phyloP scores from a whole-genome alignment of 2,797 vertebrate species.

The Cynodonichthys magdalenae region DNA sequence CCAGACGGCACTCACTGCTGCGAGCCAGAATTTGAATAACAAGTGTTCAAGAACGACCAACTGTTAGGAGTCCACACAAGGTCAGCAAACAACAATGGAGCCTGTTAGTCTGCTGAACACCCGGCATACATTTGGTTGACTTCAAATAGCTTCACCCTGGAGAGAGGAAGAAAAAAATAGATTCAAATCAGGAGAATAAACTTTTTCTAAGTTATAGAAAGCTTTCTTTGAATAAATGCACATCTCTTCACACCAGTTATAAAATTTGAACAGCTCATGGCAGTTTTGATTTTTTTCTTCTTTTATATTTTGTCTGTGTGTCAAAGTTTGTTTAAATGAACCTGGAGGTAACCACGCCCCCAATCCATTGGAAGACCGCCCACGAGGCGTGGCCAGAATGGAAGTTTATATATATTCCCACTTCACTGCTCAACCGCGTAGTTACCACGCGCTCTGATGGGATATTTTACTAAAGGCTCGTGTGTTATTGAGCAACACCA shows the following conservation, averaged over 20 bases:
- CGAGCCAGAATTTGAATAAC: constrained; percentile 77
- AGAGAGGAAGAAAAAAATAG: not conserved
- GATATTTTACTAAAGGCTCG: accelerated
- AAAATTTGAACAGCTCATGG: too few species aligned
- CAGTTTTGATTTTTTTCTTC: constrained; percentile 26
- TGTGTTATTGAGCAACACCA: not conserved
- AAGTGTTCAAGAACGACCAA: constrained; percentile 74
- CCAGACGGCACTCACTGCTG: constrained; percentile 58
- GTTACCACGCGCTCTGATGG: constrained; percentile 17
- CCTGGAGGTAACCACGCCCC: constrained; percentile 18
- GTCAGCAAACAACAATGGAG: constrained; percentile 64
- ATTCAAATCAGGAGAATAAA: not conserved
- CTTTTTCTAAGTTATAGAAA: not conserved
- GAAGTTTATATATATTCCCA: constrained; percentile 68
- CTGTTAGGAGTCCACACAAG: constrained; percentile 69
- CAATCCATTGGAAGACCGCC: constrained; percentile 39
- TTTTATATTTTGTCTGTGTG: too few species aligned
- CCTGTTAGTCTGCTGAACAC: constrained; percentile 47
- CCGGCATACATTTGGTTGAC: constrained; percentile 23
- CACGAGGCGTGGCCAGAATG: constrained; percentile 64
- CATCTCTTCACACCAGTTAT: too few species aligned
- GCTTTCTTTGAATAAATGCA: too few species aligned
- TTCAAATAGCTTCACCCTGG: constrained; percentile 32
- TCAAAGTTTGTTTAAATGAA: constrained; percentile 25
- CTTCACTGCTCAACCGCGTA: not conserved